Base-by-base conservation (phyloP, 2,113 vertebrate genomes). In the Misgurnus anguillicaudatus region DNA sequence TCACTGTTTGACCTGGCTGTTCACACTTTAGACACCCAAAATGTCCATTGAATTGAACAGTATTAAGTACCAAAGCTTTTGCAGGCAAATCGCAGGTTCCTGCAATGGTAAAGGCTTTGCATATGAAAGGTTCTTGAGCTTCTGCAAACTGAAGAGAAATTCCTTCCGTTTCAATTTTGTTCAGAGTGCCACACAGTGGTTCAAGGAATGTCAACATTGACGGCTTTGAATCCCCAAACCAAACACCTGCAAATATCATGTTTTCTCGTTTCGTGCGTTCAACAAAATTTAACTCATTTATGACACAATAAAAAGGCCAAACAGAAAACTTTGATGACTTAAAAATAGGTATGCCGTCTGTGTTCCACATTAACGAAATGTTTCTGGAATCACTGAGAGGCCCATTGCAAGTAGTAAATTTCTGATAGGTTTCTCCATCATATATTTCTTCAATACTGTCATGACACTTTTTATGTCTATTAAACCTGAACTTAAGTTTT, bases 1-100 rank as follows among this genome's bases (percentile, higher is more conserved):
- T 78, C 21, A 80, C 48, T 14, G 82, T 82, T 45, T 75, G 17
- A 6, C 79, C 79, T 57, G 75, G 82, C 73, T 81, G 76, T 65
- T 86, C 72, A 86, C 82, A 86, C 36, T 81, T 86, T 5, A 67
- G 24, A 71, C 79, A 84, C 9, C 75, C 69, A 79, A 67, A 86
- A 14, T 81, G 16, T 10, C 70, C 78, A 77, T 71, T 82, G 67
- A 58, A 86, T 38, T 84, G 84, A 55, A 82, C 78, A 48, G 77
- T 10, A 68, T 84, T 84, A 31, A 84, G 66, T 11, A 86, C 80
- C 24, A 84, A 75, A 60, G 85, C 80, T 66, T 86, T 86, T 48
- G 82, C 80, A 4, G 80, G 83, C 73, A 85, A 77, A 36, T 85
- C 75, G 9, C 80, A 75, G 17, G 82, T 84, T 13, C 80, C 82